Evolutionary conservation across 1,140 invertebrate genomes (phyloP).

Genomic region (Brachionus paranguensis): DNA sequence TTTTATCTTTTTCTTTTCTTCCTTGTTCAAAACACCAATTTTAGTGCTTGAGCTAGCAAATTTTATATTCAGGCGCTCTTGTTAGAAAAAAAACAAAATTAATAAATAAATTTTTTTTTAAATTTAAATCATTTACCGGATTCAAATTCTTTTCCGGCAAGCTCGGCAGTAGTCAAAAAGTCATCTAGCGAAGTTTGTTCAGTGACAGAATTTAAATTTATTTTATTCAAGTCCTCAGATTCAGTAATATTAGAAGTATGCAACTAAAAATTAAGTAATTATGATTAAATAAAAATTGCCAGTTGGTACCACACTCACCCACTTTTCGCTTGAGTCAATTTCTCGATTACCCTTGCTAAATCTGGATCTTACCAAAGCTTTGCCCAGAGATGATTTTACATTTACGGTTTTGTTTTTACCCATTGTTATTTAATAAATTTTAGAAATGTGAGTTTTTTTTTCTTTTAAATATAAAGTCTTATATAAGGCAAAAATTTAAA

Average conservation of each 20-base stretch:
- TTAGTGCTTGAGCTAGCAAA: slow-evolving; percentile 64
- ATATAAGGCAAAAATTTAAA: background rate
- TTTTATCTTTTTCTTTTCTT: slow-evolving; percentile 62
- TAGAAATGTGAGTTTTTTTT: background rate
- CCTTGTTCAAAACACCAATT: slow-evolving; percentile 62
- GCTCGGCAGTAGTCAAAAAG: slow-evolving; percentile 83
- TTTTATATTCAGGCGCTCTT: slow-evolving; percentile 77
- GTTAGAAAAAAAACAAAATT: slow-evolving; percentile 55
- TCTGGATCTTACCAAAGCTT: background rate
- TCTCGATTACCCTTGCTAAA: background rate
- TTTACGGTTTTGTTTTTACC: background rate
- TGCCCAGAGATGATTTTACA: slow-evolving; percentile 13
- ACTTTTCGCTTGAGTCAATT: slow-evolving; percentile 8
- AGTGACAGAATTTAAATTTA: slow-evolving; percentile 81
- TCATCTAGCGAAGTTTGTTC: slow-evolving; percentile 91
- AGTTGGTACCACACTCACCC: background rate
- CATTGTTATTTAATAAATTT: background rate
- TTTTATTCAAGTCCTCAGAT: slow-evolving; percentile 77
- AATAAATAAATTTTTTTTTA: background rate
- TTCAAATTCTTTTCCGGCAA: slow-evolving; percentile 83
- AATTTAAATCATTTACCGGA: slow-evolving; percentile 53
- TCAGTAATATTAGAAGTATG: slow-evolving; percentile 80
- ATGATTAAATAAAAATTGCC: background rate
- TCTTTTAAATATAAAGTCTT: background rate
- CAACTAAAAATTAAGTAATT: slow-evolving; percentile 58